Conservation (phyloP, 2,113 vertebrate species). For the Columbina picui region DNA sequence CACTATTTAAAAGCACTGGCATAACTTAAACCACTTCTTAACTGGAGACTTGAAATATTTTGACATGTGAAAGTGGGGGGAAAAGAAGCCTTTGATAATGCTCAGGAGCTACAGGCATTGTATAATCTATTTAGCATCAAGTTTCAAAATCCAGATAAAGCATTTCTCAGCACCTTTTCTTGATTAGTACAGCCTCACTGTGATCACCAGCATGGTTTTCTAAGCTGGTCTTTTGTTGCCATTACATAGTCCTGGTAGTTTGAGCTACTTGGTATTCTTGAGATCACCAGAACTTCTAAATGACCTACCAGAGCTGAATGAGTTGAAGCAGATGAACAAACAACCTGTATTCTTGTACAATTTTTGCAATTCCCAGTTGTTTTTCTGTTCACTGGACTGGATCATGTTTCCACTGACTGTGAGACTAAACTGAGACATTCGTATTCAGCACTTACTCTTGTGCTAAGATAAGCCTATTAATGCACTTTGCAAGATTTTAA, state of each 20-base stretch:
- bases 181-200: not conserved
- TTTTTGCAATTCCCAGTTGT: not conserved
- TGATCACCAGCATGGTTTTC: not conserved
- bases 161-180: not conserved
- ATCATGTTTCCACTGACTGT: not conserved
- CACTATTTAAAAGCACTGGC: not conserved
- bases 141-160: not conserved
- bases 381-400: not conserved
- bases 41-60: not conserved
- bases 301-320: not conserved
- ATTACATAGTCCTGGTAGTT: not conserved
- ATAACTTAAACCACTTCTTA: not conserved
- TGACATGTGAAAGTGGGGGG: rapidly evolving
- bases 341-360: not conserved
- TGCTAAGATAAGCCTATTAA: not conserved
- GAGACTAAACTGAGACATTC: not conserved
- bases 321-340: not conserved
- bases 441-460: not conserved
- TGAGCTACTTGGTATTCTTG: not conserved
- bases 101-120: not conserved
- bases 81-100: not conserved
- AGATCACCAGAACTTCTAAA: not conserved
- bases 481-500: not conserved
- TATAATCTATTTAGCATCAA: not conserved
- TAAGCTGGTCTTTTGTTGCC: not conserved